These are phyloP conservation scores for Avahi laniger DNA, from an alignment of 2,797 vertebrate species.

Conservation along the genomic window DNA sequence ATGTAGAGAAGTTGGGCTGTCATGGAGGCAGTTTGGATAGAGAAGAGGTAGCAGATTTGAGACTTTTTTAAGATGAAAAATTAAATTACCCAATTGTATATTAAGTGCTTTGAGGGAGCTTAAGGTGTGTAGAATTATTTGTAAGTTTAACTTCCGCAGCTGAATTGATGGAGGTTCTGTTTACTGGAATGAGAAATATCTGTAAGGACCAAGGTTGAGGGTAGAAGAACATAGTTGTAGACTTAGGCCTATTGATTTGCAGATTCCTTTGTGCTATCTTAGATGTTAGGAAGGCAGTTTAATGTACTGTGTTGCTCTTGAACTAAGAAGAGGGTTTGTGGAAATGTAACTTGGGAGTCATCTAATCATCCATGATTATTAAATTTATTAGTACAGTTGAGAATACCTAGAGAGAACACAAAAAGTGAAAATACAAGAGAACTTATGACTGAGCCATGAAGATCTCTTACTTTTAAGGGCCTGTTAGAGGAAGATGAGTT, in stretches of 20 bases:
- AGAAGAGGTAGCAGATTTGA: no score
- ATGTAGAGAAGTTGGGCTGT: no score
- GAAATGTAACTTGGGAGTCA: neutral
- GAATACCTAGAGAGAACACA: neutral
- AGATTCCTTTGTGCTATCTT: neutral
- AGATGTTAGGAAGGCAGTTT: neutral
- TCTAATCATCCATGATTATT: neutral
- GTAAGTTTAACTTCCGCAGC: neutral
- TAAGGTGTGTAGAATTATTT: no score
- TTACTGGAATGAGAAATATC: neutral
- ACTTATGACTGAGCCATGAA: neutral
- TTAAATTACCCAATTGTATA: no score
- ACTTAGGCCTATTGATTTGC: neutral
- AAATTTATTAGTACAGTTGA: neutral
- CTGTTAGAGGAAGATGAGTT: neutral
- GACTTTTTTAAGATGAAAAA: no score
- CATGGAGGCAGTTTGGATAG: no score
- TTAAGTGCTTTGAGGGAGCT: no score
- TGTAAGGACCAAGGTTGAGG: neutral
- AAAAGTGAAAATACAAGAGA: neutral
- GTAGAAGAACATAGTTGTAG: neutral
- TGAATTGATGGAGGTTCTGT: neutral
- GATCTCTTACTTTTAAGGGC: neutral
- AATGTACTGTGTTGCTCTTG: neutral
- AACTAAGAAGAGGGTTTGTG: neutral